These are phyloP conservation scores for Gambusia affinis DNA, from an alignment of 2,113 vertebrate genomes.

Conservation along the genomic window DNA sequence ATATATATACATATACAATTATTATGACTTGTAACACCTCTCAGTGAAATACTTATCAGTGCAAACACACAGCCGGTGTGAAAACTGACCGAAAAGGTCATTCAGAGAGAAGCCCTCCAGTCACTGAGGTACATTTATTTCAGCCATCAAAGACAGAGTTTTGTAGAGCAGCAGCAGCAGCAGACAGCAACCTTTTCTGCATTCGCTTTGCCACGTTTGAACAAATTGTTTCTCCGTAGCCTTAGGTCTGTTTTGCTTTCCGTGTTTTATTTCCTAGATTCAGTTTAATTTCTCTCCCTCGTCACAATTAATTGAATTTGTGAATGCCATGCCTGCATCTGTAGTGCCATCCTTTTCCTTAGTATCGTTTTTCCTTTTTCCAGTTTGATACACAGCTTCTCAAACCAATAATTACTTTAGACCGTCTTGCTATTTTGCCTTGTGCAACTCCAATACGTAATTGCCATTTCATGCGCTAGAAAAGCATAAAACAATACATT, in stretches of 20 bases:
- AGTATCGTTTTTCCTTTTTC: no score
- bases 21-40: neutral
- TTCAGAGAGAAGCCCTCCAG: neutral
- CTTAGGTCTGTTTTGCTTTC: neutral
- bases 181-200: neutral
- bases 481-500: neutral
- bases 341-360: neutral
- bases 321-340: neutral
- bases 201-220: neutral
- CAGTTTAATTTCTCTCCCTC: neutral
- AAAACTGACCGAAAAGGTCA: constrained; percentile 18
- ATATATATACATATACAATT: no score
- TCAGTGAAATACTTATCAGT: neutral
- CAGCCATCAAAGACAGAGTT: neutral
- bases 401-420: no score
- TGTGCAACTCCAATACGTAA: neutral
- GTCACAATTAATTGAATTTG: no score
- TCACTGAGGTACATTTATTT: neutral
- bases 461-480: neutral
- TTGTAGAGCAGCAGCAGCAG: neutral
- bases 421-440: neutral
- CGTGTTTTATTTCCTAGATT: neutral
- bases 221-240: neutral
- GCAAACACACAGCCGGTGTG: constrained; percentile 23
- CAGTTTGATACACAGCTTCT: no score